phyloP scores from a whole-genome alignment of 2,113 vertebrate species.

The Plestiodon gilberti region DNA sequence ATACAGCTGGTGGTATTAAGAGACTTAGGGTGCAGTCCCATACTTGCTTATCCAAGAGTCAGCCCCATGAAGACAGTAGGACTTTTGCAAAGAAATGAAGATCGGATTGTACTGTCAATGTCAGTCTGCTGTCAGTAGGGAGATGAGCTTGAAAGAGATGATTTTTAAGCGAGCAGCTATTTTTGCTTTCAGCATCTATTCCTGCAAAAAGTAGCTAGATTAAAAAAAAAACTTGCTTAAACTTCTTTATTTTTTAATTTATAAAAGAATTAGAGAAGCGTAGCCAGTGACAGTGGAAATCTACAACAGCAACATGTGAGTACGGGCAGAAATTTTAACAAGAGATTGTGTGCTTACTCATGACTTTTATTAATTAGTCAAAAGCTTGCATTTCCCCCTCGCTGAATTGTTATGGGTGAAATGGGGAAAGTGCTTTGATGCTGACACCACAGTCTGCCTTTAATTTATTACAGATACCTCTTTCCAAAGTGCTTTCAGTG shows the following conservation, averaged over 20 bases:
- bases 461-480: background rate
- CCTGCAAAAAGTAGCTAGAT: background rate
- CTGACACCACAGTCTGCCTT: background rate
- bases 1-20: too few relatives aligned
- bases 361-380: background rate
- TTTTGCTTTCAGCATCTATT: background rate
- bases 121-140: background rate
- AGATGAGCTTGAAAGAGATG: background rate
- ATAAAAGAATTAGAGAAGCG: background rate
- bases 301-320: background rate
- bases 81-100: too few relatives aligned
- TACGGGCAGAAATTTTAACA: background rate
- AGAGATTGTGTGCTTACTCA: background rate
- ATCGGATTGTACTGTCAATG: background rate
- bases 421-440: background rate
- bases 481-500: conserved; percentile 2
- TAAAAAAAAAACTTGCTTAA: background rate
- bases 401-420: background rate
- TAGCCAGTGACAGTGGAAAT: background rate
- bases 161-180: background rate
- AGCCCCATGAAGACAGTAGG: too few relatives aligned
- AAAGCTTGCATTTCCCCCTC: background rate
- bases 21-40: too few relatives aligned
- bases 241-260: background rate
- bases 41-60: too few relatives aligned